Percentiles rank a stretch among this genome's conserved stretches.
These are phyloP conservation scores for Dicyrtomina minuta DNA, from an alignment of 2,888 invertebrate genomes.

Conservation along the genomic window DNA sequence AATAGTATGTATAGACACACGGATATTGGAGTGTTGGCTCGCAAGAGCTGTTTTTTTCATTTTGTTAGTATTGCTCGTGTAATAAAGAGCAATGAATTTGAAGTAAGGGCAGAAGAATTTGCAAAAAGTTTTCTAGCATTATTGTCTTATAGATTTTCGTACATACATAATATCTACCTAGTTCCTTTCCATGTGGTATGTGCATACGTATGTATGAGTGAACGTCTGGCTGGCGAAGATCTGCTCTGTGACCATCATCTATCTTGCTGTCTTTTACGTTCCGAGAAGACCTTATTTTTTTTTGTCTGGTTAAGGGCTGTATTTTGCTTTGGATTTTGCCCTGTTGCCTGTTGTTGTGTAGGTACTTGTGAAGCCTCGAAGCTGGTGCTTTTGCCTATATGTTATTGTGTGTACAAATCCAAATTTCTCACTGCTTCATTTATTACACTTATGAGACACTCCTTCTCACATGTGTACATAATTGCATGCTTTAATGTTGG, in stretches of 20 bases:
- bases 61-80: not conserved
- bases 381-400: too few relatives aligned
- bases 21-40: too few relatives aligned
- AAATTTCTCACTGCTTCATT: conserved; percentile 4
- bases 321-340: too few relatives aligned
- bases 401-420: too few relatives aligned
- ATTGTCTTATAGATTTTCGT: not conserved
- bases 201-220: too few relatives aligned
- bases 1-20: too few relatives aligned
- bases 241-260: conserved; percentile 17
- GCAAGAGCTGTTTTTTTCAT: too few relatives aligned
- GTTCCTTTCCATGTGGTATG: too few relatives aligned
- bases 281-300: conserved; percentile 11
- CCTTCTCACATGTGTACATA: conserved; percentile 8
- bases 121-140: conserved; percentile 10
- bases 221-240: too few relatives aligned
- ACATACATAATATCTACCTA: not conserved
- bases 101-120: conserved; percentile 8
- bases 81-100: conserved; percentile 2
- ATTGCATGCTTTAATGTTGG: conserved; percentile 26
- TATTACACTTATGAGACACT: conserved; percentile 27
- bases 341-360: too few relatives aligned
- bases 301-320: conserved; percentile 2
- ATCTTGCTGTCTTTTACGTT: conserved; percentile 22
- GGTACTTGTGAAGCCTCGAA: too few relatives aligned